Conservation (phyloP, 2,113 vertebrate genomes). For the Gymnocephalus cernua region DNA sequence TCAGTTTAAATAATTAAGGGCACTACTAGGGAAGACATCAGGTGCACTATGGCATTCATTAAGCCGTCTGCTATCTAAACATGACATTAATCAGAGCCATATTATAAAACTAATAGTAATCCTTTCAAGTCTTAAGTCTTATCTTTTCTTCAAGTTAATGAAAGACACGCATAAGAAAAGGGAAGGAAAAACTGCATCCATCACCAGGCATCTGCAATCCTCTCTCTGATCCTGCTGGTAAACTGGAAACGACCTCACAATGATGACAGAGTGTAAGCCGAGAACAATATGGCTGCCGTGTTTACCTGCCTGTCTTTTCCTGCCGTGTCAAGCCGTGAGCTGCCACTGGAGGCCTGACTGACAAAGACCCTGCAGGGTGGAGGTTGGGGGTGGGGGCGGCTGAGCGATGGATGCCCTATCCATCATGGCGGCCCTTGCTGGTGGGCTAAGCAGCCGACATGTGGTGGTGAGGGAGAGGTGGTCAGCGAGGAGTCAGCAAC, state of each 20-base stretch:
- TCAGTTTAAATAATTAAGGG: conserved; percentile 58
- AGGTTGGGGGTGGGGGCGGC: conserved; percentile 20
- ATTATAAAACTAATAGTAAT: conserved; percentile 59
- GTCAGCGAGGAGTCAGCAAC: conserved; percentile 82
- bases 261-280: conserved; percentile 67
- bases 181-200: conserved; percentile 35
- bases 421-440: conserved; percentile 75
- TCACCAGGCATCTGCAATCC: conserved; percentile 52
- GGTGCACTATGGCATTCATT: conserved; percentile 55
- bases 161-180: conserved; percentile 51
- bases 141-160: conserved; percentile 53
- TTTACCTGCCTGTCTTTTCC: conserved; percentile 77
- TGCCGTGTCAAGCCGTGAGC: conserved; percentile 66
- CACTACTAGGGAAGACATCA: conserved; percentile 38
- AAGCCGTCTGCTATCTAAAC: conserved; percentile 59
- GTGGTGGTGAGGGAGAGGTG: conserved; percentile 77
- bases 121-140: conserved; percentile 57
- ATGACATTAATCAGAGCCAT: conserved; percentile 64
- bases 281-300: conserved; percentile 79
- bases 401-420: conserved; percentile 80
- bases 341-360: conserved; percentile 71
- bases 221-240: conserved; percentile 62
- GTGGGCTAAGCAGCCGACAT: conserved; percentile 72
- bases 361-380: conserved; percentile 76
- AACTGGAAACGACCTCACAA: conserved; percentile 81